Evolutionary conservation across 2,113 vertebrate species (phyloP).

Genomic region (Thomomys bottae): DNA sequence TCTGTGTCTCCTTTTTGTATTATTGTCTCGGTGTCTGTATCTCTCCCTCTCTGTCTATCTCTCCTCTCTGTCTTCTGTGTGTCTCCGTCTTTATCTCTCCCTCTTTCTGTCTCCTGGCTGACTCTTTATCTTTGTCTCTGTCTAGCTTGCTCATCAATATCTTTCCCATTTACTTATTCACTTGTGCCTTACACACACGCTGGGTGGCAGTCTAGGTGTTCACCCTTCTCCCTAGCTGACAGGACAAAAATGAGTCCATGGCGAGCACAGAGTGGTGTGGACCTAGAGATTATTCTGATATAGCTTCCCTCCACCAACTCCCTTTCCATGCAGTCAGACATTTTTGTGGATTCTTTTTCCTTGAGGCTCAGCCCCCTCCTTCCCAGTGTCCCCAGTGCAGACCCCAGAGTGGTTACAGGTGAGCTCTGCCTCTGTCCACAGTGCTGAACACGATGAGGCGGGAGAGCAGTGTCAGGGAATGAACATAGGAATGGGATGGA

Average conservation of each 20-base stretch:
- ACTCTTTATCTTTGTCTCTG: no score
- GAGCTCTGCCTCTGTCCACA: neutral
- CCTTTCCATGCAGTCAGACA: neutral
- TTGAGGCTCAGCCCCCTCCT: neutral
- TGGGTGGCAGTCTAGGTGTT: slow-evolving; percentile 46
- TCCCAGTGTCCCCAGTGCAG: neutral
- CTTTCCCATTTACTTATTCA: neutral
- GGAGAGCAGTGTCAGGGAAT: rapidly evolving
- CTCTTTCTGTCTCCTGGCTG: no score
- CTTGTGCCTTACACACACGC: slow-evolving; percentile 9
- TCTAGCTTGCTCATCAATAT: neutral
- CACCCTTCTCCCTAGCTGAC: neutral
- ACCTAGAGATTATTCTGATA: neutral
- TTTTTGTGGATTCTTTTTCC: neutral
- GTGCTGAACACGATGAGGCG: neutral
- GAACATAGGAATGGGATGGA: neutral
- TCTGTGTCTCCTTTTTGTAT: no score
- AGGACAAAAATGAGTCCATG: neutral
- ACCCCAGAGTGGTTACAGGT: rapidly evolving
- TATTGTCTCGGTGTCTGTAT: no score
- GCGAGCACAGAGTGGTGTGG: neutral
- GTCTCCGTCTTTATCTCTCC: no score
- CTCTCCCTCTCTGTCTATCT: no score
- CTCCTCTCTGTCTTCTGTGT: neutral
- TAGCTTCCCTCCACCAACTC: neutral